Evolutionary conservation across 2,797 vertebrate genomes (phyloP).

Genomic region (Anguilla marmorata): DNA sequence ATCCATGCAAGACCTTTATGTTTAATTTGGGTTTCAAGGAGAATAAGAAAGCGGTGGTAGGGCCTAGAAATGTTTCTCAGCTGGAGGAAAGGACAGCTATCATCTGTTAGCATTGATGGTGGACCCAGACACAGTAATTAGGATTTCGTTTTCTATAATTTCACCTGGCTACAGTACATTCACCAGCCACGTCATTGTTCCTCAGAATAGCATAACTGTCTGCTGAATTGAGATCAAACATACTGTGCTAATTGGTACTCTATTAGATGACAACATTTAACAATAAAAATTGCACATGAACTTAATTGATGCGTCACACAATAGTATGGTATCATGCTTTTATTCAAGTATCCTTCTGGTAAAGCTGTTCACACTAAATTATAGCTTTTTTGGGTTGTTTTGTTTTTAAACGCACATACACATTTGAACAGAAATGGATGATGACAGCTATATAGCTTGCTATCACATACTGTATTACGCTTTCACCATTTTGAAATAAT

Average conservation of each 20-base stretch:
- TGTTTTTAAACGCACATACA: neutral
- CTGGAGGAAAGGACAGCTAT: constrained; percentile 48
- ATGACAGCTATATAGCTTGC: neutral
- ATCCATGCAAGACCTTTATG: constrained; percentile 82
- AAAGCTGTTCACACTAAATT: neutral
- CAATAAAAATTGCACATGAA: neutral
- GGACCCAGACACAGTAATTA: neutral
- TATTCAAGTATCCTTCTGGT: neutral
- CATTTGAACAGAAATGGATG: neutral
- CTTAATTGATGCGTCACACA: neutral
- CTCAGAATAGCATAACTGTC: neutral
- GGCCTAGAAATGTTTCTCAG: constrained; percentile 46
- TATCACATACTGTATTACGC: neutral
- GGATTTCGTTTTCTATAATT: neutral
- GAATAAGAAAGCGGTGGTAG: constrained; percentile 46
- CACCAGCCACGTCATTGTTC: neutral
- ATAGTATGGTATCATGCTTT: neutral
- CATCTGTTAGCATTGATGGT: neutral
- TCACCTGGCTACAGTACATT: neutral
- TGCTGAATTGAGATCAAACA: neutral
- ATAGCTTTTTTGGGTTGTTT: neutral
- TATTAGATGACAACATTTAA: neutral
- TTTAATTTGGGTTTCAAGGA: constrained; percentile 79
- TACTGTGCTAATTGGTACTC: neutral
- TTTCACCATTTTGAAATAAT: neutral